phyloP scores from a whole-genome alignment of 2,888 invertebrate genomes.

The Ephialtes manifestator region DNA sequence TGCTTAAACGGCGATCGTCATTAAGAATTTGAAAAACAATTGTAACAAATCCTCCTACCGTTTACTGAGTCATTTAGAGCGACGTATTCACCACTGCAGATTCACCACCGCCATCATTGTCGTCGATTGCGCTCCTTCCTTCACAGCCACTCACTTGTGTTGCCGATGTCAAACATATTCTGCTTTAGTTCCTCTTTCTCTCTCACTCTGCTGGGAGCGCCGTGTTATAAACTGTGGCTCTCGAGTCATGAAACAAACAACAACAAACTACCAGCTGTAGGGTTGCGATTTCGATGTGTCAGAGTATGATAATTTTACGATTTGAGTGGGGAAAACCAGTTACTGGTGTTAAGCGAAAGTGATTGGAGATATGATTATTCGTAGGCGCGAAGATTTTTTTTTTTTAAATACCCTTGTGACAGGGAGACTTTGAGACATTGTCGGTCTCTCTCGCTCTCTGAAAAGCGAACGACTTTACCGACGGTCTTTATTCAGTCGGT shows the following conservation, averaged over 20 bases:
- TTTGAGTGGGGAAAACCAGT: background rate
- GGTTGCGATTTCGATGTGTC: background rate
- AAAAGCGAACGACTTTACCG: too few species aligned
- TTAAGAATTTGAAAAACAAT: background rate
- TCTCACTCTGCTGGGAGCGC: background rate
- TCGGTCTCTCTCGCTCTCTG: too few species aligned
- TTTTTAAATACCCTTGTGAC: too few species aligned
- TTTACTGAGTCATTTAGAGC: constrained; percentile 13
- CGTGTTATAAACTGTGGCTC: background rate
- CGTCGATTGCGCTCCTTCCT: constrained; percentile 17
- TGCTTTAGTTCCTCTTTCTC: background rate
- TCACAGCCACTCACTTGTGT: background rate
- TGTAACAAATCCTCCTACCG: background rate
- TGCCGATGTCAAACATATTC: constrained; percentile 8
- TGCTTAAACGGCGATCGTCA: background rate
- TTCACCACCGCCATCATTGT: constrained; percentile 17
- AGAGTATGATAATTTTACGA: background rate
- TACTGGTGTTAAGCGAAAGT: background rate
- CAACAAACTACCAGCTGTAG: background rate
- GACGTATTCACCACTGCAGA: background rate
- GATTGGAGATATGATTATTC: background rate
- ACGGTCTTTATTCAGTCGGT: too few species aligned
- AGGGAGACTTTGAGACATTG: too few species aligned
- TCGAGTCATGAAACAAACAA: background rate
- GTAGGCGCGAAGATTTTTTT: too few species aligned